Conservation (phyloP, 2,797 vertebrate species). For the Percopsis omiscomaycus region DNA sequence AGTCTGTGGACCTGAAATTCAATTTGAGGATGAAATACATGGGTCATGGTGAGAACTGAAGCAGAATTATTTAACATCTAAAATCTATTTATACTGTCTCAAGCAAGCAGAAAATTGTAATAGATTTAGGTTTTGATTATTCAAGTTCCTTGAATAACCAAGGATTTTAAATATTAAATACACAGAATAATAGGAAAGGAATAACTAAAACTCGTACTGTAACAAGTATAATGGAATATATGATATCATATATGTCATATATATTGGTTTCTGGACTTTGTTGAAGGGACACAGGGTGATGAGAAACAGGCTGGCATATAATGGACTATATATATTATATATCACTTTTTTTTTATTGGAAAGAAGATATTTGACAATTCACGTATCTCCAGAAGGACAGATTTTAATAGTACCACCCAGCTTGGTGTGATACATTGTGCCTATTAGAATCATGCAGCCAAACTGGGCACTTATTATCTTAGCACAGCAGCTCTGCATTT, state of each 20-base stretch:
- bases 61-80: constrained; percentile 40
- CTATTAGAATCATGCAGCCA: constrained; percentile 3
- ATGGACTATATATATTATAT: constrained; percentile 8
- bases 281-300: not conserved
- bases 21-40: constrained; percentile 59
- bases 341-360: not conserved
- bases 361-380: constrained; percentile 1
- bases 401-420: not conserved
- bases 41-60: constrained; percentile 27
- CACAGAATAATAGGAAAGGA: too few relatives aligned
- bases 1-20: constrained; percentile 92
- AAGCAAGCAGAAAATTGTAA: constrained; percentile 68
- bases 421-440: not conserved
- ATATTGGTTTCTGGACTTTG: not conserved
- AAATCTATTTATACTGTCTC: too few relatives aligned
- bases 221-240: too few relatives aligned
- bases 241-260: not conserved
- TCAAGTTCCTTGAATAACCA: constrained; percentile 62
- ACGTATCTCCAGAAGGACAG: not conserved
- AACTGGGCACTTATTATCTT: constrained; percentile 5
- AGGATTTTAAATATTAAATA: constrained; percentile 6
- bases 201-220: too few relatives aligned
- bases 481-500: not conserved
- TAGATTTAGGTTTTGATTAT: constrained; percentile 53
- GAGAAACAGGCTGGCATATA: constrained; percentile 6